Evolutionary conservation across 1,140 invertebrate genomes (phyloP), one percentile per base, ranked within the genome.

Genomic region (Drosophila subobscura): DNA sequence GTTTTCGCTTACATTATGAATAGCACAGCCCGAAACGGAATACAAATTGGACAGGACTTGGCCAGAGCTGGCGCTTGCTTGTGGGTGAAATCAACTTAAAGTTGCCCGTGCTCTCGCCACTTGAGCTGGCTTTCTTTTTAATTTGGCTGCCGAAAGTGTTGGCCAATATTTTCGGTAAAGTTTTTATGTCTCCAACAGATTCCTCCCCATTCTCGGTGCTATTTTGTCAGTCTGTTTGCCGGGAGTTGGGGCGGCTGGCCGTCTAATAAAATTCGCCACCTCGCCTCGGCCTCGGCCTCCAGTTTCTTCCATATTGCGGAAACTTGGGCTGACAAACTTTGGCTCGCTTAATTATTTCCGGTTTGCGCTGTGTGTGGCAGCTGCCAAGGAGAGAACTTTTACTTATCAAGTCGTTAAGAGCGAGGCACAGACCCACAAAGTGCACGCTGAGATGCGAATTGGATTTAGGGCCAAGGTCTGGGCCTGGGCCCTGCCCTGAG

Each of bases 221-320:
- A 63, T 51, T 59, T 57, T 52, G 50, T 44, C 53, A 54, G 40
- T 51, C 52, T 68, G 46, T 12, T 37, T 37, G 3, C 3, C 33
- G 33, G 4, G 33, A 37, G 33, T 3, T 37, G 33, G 10, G 33
- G 33, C 33, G 33, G 33, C 25, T 6, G 25, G 25, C 10, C 33
- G 10, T 86, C 78, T 88, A 86, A 86, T 86, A 83, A 86, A 86
- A 88, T 81, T 88, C 52, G 73, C 72, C 81, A 67, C 54, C 81
- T 86, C 53, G 50, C 25, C 33, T 56, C 33, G 10, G 33, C 33
- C 10, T 10, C 33, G 33, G 45, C 27, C 63, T 67, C 33, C 49
- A 51, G 37, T 12, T 23, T 50, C n/a, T 40, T 2, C 50, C 66
- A 80, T 80, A 77, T 76, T 77, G 68, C 68, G 56, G 5, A 52